These are phyloP conservation scores for Scaptomyza reducta DNA, from an alignment of 2,888 invertebrate genomes.

Conservation along the genomic window DNA sequence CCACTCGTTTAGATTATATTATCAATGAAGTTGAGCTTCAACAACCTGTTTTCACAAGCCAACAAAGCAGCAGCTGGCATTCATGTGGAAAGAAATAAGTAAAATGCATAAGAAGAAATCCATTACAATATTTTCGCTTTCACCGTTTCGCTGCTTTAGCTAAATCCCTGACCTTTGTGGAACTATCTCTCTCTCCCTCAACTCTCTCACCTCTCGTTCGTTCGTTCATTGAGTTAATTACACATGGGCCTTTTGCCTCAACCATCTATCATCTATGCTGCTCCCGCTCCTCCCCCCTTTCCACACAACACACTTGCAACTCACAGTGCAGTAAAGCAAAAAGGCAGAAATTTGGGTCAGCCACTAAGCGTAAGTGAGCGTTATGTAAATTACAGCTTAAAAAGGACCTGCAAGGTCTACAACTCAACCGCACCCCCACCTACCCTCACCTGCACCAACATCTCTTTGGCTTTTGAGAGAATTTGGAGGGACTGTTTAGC, in stretches of 20 bases:
- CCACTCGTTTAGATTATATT: constrained; percentile 16
- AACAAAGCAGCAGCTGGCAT: constrained; percentile 27
- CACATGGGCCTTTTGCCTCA: constrained; percentile 38
- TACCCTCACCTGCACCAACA: too few species aligned
- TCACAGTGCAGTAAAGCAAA: background rate
- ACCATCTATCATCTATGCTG: constrained; percentile 13
- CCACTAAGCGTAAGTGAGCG: constrained; percentile 78
- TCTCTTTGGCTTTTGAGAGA: constrained; percentile 1
- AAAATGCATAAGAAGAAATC: constrained; percentile 57
- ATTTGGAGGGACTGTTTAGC: constrained; percentile 58
- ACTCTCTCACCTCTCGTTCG: background rate
- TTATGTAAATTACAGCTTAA: constrained; percentile 74
- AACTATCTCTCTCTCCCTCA: constrained; percentile 1
- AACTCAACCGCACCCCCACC: background rate
- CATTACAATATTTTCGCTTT: constrained; percentile 69
- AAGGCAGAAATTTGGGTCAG: constrained; percentile 67
- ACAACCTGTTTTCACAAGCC: constrained; percentile 56
- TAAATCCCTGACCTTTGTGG: constrained; percentile 76
- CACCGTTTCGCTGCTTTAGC: constrained; percentile 51
- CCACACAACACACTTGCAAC: too few species aligned
- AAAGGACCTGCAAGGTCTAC: constrained; percentile 62
- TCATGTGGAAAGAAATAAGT: constrained; percentile 46
- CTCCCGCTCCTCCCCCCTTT: background rate
- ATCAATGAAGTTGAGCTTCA: constrained; percentile 10
- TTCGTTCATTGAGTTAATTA: constrained; percentile 61